Evolutionary conservation across 92 coral and sea anemone species (phyloP).

Genomic region (Blastomussa wellsi): DNA sequence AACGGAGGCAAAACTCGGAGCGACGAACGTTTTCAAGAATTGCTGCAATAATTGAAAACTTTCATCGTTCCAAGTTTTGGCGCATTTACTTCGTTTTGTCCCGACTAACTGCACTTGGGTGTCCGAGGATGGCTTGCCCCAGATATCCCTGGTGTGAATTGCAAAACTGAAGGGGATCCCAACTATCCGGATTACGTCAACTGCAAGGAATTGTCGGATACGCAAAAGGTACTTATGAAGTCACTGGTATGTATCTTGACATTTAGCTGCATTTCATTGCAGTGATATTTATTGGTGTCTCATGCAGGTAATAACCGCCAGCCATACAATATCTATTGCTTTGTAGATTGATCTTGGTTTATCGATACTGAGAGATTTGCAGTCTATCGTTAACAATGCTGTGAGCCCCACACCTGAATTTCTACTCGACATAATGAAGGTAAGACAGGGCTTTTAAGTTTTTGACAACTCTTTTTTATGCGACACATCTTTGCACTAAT

Average conservation of each 20-base stretch:
- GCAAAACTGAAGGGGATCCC: conserved; percentile 44
- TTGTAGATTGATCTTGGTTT: background rate
- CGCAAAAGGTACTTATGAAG: conserved; percentile 54
- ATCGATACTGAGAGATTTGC: conserved; percentile 3
- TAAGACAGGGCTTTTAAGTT: background rate
- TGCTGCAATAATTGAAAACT: no score
- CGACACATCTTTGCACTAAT: background rate
- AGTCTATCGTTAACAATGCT: conserved; percentile 7
- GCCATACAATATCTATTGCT: background rate
- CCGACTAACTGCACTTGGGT: no score
- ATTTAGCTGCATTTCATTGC: background rate
- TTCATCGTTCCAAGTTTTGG: no score
- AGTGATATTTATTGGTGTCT: background rate
- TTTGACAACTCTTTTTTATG: background rate
- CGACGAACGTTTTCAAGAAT: no score
- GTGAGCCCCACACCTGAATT: background rate
- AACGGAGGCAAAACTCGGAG: no score
- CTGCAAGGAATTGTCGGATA: conserved; percentile 47
- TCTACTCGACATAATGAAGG: conserved; percentile 19
- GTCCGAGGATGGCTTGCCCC: background rate
- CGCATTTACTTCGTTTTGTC: no score
- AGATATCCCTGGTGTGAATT: conserved; percentile 59
- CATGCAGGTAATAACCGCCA: background rate
- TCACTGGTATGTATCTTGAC: background rate
- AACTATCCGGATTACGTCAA: conserved; percentile 61